Percentiles rank a stretch among this genome's conserved stretches.
Conservation (phyloP, 2,797 vertebrate species). For the Sebastes itinus region DNA sequence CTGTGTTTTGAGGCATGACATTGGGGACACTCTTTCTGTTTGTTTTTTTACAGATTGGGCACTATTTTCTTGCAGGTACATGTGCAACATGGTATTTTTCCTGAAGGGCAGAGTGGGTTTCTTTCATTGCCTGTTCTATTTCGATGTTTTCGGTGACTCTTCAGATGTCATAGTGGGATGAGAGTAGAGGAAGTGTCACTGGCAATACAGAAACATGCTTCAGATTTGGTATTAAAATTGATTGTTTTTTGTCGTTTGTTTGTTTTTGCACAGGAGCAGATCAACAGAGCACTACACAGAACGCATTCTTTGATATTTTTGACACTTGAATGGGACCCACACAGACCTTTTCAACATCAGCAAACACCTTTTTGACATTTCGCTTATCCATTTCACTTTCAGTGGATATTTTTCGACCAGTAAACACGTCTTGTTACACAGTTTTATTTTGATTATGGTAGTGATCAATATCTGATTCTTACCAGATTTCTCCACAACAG, state of each 20-base stretch:
- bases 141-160: background rate
- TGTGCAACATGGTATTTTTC: background rate
- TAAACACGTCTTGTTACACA: background rate
- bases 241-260: background rate
- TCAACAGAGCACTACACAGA: background rate
- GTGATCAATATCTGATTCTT: constrained; percentile 1
- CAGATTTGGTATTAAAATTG: background rate
- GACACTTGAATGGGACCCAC: background rate
- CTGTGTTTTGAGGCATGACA: background rate
- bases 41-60: background rate
- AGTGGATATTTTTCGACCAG: background rate
- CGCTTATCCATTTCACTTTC: background rate
- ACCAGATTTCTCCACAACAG: background rate
- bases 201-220: background rate
- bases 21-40: background rate
- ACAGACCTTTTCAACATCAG: background rate
- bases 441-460: background rate
- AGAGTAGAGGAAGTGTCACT: background rate
- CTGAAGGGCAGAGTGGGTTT: background rate
- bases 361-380: background rate
- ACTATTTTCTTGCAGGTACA: background rate
- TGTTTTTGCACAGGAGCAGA: background rate
- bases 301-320: background rate
- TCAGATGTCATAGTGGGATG: background rate
- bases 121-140: background rate